Evolutionary conservation across 2,797 vertebrate species (phyloP).

Genomic region (Hydrophis major): DNA sequence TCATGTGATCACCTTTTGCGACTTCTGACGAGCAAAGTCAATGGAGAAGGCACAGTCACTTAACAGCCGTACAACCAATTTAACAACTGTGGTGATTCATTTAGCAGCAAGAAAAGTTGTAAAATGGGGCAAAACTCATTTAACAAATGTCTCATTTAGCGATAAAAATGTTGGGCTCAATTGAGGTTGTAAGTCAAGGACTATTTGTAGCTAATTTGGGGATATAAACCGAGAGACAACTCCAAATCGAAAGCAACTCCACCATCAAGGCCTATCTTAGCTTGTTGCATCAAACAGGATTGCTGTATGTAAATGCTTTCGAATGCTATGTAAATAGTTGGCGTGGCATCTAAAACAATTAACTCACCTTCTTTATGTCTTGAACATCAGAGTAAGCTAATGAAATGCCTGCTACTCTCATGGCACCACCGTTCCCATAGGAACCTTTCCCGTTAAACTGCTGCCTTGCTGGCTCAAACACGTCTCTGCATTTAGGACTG

Average conservation of each 20-base stretch:
- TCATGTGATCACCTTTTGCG: no score
- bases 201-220: not conserved
- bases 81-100: no score
- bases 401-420: constrained; percentile 89
- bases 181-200: not conserved
- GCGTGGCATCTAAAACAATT: fast-evolving
- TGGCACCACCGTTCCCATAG: constrained; percentile 95
- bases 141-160: no score
- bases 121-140: no score
- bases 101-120: no score
- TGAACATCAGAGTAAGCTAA: constrained; percentile 76
- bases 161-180: no score
- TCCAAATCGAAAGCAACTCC: not conserved
- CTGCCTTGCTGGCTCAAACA: constrained; percentile 90
- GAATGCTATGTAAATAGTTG: not conserved
- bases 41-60: no score
- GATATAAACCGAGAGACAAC: not conserved
- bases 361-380: constrained; percentile 83
- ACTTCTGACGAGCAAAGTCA: no score
- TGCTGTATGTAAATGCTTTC: not conserved
- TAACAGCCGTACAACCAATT: no score
- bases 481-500: constrained; percentile 83
- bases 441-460: constrained; percentile 96
- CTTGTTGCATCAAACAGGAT: not conserved
- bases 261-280: not conserved